Conservation (phyloP, 2,888 invertebrate species). For the Anticlea derivata region DNA sequence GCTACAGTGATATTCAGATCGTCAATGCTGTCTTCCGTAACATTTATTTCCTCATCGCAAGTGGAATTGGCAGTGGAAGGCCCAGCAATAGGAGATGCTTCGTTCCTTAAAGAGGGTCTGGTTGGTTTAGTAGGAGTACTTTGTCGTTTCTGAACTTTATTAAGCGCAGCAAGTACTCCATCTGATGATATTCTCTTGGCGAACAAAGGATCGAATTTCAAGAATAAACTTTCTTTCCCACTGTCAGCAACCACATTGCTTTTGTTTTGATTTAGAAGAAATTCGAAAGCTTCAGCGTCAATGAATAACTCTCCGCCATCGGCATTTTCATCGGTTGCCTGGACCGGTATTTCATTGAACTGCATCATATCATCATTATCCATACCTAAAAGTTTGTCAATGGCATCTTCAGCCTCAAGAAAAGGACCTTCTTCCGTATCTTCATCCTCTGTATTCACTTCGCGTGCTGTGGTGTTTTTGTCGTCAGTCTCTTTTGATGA, state of each 20-base stretch:
- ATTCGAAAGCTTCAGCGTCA: conserved; percentile 76
- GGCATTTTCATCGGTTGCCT: conserved; percentile 50
- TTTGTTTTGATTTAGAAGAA: conserved; percentile 71
- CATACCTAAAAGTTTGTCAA: conserved; percentile 49
- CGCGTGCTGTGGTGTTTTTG: conserved; percentile 54
- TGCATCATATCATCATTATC: conserved; percentile 58
- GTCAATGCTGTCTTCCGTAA: conserved; percentile 51
- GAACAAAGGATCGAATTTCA: conserved; percentile 77
- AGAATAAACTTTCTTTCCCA: conserved; percentile 76
- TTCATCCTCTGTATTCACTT: conserved; percentile 73
- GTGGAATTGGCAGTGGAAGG: conserved; percentile 51
- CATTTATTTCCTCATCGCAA: conserved; percentile 41
- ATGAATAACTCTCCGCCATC: conserved; percentile 71
- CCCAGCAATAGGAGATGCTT: conserved; percentile 44
- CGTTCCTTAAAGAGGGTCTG: conserved; percentile 37
- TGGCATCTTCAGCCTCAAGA: conserved; percentile 61
- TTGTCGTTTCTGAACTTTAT: conserved; percentile 57
- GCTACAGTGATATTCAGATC: conserved; percentile 58
- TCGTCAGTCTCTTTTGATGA: conserved; percentile 57
- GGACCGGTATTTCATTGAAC: conserved; percentile 54
- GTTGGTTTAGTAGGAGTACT: conserved; percentile 61
- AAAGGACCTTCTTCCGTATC: conserved; percentile 76
- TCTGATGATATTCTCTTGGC: conserved; percentile 68
- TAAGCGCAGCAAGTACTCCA: conserved; percentile 61
- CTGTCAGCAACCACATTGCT: conserved; percentile 64